Percentiles rank a stretch among this genome's conserved stretches.
phyloP scores from a whole-genome alignment of 2,113 vertebrate species.

The Melanostigma gelatinosum region DNA sequence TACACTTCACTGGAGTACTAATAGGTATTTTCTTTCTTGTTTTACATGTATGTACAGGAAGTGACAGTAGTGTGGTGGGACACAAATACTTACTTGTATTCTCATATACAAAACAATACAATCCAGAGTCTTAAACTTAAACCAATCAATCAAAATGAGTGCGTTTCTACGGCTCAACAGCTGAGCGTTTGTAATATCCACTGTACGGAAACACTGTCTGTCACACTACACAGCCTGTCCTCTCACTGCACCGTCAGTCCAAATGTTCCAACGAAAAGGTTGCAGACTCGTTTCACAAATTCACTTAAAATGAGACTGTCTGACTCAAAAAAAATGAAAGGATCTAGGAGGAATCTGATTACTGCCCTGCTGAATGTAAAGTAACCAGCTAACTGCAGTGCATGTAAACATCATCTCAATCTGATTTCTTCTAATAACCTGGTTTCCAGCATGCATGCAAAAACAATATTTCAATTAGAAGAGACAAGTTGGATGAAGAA shows the following conservation, averaged over 20 bases:
- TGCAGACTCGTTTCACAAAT: slow-evolving; percentile 10
- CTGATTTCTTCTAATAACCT: background rate
- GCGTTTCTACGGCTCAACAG: background rate
- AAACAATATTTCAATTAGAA: no score
- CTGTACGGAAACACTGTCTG: slow-evolving; percentile 1
- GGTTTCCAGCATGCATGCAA: background rate
- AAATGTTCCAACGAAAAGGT: slow-evolving; percentile 35
- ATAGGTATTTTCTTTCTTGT: background rate
- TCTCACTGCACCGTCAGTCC: slow-evolving; percentile 9
- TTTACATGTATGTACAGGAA: background rate
- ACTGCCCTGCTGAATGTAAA: background rate
- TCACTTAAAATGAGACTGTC: slow-evolving; percentile 9
- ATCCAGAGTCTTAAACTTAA: background rate
- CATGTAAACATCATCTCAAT: slow-evolving; percentile 3
- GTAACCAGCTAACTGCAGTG: background rate
- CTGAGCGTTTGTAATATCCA: slow-evolving; percentile 20
- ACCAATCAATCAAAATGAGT: slow-evolving; percentile 9
- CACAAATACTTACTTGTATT: background rate
- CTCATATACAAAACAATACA: background rate
- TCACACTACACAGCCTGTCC: slow-evolving; percentile 32
- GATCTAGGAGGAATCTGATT: background rate
- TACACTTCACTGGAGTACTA: background rate
- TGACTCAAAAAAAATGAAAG: background rate
- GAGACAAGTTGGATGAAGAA: no score
- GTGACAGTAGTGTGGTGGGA: background rate